Base-by-base conservation (phyloP, 2,888 invertebrate genomes). In the Seira musarum region DNA sequence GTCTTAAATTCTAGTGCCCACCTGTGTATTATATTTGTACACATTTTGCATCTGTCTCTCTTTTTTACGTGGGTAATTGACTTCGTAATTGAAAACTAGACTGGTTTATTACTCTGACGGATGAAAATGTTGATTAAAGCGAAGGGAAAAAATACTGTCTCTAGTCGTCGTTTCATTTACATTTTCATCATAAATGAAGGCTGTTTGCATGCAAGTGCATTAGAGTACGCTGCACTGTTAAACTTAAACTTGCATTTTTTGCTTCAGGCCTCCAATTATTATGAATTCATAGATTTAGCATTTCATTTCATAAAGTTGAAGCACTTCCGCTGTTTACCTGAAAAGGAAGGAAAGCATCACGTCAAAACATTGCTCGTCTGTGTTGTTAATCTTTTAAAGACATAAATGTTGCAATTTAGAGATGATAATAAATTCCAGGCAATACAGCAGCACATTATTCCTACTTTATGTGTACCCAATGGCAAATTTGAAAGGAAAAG, bases 21-120 rank as follows among this genome's bases (percentile, higher is more conserved):
- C 81, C 81, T 81, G 81, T 72, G 76, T 68, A 76, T 68, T 49
- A 64, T 30, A 24, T 22, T 64, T 24, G 30, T 53, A 13, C 30
- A 25, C n/a, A 13, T 64, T 21, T 25, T 24, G 24, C 64, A 10
- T 6, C 30, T 30, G 30, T 57, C 53, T 68, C 49, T 30, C 60
- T 57, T 66, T 66, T 71, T 40, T 57, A 61, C 68, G 46, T 76
- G 17, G 65, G 81, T 81, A 81, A 81, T 81, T 81, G 81, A 67
- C 66, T 81, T 75, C 64, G 76, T 81, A 76, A 81, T 81, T 81
- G 81, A 81, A 81, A 81, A 75, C 30, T 53, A 53, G 53, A 53
- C 53, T 53, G 53, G n/a, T 53, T 53, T 53, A 53, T 53, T 53
- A 53, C 53, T 53, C 53, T 53, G 53, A 53, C 17, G 53, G 53